A percentile compares a stretch with the other conserved stretches of the same genome.
Evolutionary conservation across 2,797 vertebrate species (phyloP).

Genomic region (Craterocephalus amniculus): DNA sequence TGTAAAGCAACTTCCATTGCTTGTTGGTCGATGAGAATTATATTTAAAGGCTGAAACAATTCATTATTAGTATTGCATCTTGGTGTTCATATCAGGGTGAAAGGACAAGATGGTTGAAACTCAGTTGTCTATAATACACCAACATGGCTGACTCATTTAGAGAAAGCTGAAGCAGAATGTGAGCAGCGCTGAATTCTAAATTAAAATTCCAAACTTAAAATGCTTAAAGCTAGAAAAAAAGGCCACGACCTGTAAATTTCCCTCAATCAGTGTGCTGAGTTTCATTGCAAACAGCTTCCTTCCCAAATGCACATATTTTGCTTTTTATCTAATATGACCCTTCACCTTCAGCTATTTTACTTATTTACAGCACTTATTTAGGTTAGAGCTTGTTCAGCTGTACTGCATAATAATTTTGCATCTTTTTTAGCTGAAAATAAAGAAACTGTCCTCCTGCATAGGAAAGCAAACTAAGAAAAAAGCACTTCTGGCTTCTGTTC

Average conservation of each 20-base stretch:
- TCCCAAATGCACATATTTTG: background rate
- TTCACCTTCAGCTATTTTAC: background rate
- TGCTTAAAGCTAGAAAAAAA: slow-evolving; percentile 1
- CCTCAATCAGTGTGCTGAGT: background rate
- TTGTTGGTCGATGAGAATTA: too few species aligned
- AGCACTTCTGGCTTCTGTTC: too few species aligned
- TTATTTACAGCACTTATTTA: too few species aligned
- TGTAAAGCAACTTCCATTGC: too few species aligned
- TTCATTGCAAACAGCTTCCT: background rate
- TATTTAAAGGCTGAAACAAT: too few species aligned
- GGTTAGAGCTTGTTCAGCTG: background rate
- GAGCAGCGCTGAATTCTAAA: background rate
- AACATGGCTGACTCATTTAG: background rate
- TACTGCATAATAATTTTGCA: too few species aligned
- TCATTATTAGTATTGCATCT: too few species aligned
- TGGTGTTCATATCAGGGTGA: too few species aligned
- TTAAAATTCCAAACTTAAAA: slow-evolving; percentile 4
- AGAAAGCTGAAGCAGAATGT: background rate
- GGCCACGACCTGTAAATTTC: background rate
- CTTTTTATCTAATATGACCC: background rate
- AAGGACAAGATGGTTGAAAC: too few species aligned
- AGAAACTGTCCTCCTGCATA: background rate
- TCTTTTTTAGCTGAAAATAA: background rate
- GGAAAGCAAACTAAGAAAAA: background rate
- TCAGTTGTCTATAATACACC: background rate